These are phyloP conservation scores for Acridotheres tristis DNA, from an alignment of 2,797 vertebrate species.

Conservation along the genomic window DNA sequence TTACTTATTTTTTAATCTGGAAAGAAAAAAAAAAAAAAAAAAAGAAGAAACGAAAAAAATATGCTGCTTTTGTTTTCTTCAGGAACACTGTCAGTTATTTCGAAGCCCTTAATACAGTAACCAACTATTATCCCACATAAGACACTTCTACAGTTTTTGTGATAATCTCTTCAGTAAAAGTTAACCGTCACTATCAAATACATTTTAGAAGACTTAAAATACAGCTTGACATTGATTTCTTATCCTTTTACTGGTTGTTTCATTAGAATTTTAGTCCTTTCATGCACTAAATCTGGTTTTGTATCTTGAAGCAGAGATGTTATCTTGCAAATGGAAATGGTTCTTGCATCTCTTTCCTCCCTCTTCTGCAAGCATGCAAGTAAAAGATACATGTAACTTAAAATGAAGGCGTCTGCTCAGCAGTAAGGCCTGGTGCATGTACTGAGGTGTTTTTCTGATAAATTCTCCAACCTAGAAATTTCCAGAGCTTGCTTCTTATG, in stretches of 20 bases:
- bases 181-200: neutral
- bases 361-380: accelerated
- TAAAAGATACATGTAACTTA: neutral
- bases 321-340: neutral
- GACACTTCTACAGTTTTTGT: neutral
- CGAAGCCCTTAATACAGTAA: neutral
- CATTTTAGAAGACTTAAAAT: neutral
- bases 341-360: neutral
- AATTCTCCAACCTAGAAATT: neutral
- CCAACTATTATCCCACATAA: neutral
- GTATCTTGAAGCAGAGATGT: neutral
- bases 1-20: neutral
- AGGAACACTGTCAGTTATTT: neutral
- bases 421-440: neutral
- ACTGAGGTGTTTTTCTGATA: neutral
- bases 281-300: neutral
- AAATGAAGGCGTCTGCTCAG: neutral
- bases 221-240: neutral
- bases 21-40: too few relatives aligned
- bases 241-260: neutral
- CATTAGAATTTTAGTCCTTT: neutral
- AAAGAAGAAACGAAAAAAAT: too few relatives aligned
- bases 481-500: neutral
- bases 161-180: neutral
- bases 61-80: neutral